phyloP scores from a whole-genome alignment of 2,888 invertebrate genomes.

The Gastrophysa polygoni region DNA sequence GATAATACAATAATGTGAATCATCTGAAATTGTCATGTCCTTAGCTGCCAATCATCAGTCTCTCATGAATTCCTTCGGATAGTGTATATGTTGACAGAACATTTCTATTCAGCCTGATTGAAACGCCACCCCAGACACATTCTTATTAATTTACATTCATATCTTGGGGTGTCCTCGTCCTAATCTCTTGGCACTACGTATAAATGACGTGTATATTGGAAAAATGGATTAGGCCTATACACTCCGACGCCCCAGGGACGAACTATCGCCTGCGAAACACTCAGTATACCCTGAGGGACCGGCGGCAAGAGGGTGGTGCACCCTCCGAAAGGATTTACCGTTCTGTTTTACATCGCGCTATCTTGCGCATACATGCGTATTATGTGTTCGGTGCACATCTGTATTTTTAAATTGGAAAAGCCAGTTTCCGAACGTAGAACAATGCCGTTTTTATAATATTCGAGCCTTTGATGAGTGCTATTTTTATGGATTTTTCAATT shows the following conservation, averaged over 20 bases:
- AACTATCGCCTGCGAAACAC: conserved; percentile 55
- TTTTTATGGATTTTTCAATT: conserved; percentile 13
- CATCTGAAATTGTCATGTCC: no score
- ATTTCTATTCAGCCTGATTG: conserved; percentile 17
- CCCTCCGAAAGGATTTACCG: conserved; percentile 36
- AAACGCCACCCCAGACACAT: conserved; percentile 28
- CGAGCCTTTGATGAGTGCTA: conserved; percentile 7
- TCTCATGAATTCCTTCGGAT: no score
- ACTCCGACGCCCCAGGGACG: conserved; percentile 50
- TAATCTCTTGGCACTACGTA: conserved; percentile 52
- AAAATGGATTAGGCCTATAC: conserved; percentile 55
- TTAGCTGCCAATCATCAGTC: no score
- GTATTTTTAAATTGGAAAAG: conserved; percentile 30
- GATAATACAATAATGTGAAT: no score
- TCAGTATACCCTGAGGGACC: conserved; percentile 48
- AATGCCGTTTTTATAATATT: conserved; percentile 26
- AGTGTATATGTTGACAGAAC: not conserved
- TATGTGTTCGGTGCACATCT: conserved; percentile 25
- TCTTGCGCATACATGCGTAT: conserved; percentile 35
- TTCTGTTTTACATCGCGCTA: conserved; percentile 39
- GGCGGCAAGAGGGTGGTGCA: not conserved
- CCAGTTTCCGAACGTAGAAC: conserved; percentile 21
- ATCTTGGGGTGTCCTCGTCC: conserved; percentile 40
- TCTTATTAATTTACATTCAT: conserved; percentile 43
- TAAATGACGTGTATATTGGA: conserved; percentile 58